Evolutionary conservation across 1,140 invertebrate genomes (phyloP).

Genomic region (Ceratoteleas bidentatus): DNA sequence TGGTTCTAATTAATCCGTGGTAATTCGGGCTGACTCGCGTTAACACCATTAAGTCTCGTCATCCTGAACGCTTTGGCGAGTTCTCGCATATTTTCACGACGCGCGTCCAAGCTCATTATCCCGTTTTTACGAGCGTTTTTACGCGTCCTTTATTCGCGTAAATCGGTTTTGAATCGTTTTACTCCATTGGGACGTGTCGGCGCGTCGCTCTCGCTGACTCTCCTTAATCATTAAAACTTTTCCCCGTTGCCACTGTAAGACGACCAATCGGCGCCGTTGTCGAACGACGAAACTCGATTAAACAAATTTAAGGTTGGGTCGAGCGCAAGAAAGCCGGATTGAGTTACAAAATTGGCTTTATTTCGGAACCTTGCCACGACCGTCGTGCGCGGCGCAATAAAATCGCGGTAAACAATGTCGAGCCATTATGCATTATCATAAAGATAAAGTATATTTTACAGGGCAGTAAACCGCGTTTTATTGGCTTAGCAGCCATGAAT

Average conservation of each 20-base stretch:
- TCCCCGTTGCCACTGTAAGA: not conserved
- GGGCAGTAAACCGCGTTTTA: not conserved
- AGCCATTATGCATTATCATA: conserved; percentile 1
- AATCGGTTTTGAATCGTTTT: conserved; percentile 13
- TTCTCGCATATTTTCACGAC: too few relatives aligned
- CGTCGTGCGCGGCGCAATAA: not conserved
- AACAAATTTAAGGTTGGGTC: not conserved
- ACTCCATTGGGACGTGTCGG: not conserved
- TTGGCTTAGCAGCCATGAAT: conserved; percentile 1
- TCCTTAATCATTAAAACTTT: not conserved
- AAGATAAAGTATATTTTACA: conserved; percentile 1
- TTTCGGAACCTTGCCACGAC: not conserved
- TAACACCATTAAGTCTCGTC: too few relatives aligned
- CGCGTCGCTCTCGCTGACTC: too few relatives aligned
- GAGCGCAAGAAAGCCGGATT: not conserved
- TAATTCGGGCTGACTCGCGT: too few relatives aligned
- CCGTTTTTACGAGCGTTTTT: not conserved
- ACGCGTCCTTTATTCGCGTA: conserved; percentile 11
- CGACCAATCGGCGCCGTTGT: too few relatives aligned
- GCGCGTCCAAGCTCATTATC: too few relatives aligned
- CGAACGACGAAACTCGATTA: too few relatives aligned
- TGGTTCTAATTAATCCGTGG: too few relatives aligned
- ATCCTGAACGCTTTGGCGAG: too few relatives aligned
- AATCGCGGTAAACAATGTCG: conserved; percentile 5
- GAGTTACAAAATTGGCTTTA: conserved; percentile 4